Conservation (phyloP, 2,113 vertebrate genomes). For the Anser brachyrhynchus region DNA sequence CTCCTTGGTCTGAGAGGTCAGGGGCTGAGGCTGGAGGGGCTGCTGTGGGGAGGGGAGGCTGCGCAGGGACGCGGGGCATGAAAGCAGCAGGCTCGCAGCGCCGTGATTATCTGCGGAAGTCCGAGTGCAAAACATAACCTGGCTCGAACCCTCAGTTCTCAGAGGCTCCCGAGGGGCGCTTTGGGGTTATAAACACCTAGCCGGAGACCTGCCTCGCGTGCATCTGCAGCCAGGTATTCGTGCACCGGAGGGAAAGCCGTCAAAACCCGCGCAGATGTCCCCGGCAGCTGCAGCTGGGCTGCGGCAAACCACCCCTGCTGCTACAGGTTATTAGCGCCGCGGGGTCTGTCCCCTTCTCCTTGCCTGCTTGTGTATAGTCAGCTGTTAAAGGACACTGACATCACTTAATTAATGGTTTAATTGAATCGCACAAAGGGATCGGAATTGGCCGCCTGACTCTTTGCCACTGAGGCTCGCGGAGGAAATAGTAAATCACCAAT, state of each 20-base stretch:
- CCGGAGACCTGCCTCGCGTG: not conserved
- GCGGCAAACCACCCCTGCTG: slow-evolving; percentile 14
- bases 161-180: not conserved
- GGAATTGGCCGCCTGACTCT: slow-evolving; percentile 24
- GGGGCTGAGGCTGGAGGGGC: slow-evolving; percentile 12
- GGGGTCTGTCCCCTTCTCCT: not conserved
- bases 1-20: slow-evolving; percentile 3
- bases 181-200: slow-evolving; percentile 31
- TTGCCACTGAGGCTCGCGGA: not conserved
- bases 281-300: slow-evolving; percentile 16
- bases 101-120: rapidly evolving
- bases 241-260: not conserved
- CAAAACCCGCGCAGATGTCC: slow-evolving; percentile 4
- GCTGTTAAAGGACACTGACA: slow-evolving; percentile 55
- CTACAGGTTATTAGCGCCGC: slow-evolving; percentile 28
- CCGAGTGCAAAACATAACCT: not conserved
- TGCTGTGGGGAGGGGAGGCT: not conserved
- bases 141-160: not conserved
- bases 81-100: not conserved
- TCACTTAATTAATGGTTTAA: slow-evolving; percentile 51
- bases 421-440: slow-evolving; percentile 49
- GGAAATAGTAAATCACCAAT: slow-evolving; percentile 41
- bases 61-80: not conserved
- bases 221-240: not conserved
- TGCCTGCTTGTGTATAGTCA: not conserved